Evolutionary conservation across 2,888 invertebrate species (phyloP), one percentile per base, ranked within the genome.

Genomic region (Choristoneura rosaceana): DNA sequence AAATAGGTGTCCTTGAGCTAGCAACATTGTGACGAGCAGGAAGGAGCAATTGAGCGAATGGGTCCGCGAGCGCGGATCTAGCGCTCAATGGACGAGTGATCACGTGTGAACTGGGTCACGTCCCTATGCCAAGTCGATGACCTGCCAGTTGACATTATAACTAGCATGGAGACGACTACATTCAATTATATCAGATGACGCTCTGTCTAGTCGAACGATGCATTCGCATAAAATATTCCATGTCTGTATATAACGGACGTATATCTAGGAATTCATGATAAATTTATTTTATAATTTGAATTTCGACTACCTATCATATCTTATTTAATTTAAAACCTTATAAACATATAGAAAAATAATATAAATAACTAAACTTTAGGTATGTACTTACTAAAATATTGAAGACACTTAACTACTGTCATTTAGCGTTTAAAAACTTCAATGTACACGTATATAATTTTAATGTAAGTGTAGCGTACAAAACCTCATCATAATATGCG

Each of bases 21-120:
- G 79, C 81, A 84, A 85, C 84, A 87, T 83, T 87, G 90, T 87
- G 82, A 83, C 79, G 74, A 78, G 79, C 91, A 89, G 92, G 92
- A 93, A 90, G 87, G 79, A 80, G 77, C 86, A 90, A 93, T 92
- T 91, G 90, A 86, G 80, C 81, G 85, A 88, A 90, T 88, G 87
- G 87, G 82, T 79, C 77, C 75, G 84, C 84, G 81, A 78, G 81
- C 87, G 86, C 84, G 78, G 85, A 86, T 87, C 87, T 84, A 76
- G 86, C 85, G 87, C 85, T 87, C 84, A 86, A 85, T 87, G 86
- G 80, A 82, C 87, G 79, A 81, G 81, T 82, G 85, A 87, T 84
- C 87, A 88, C 86, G 87, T 93, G 93, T 84, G 93, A 93, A 93
- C 87, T 90, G 76, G 91, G 91, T 82, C 88, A 92, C 76, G 91